Evolutionary conservation across 1,140 invertebrate genomes (phyloP).

Genomic region (Lanistes nyassanus): DNA sequence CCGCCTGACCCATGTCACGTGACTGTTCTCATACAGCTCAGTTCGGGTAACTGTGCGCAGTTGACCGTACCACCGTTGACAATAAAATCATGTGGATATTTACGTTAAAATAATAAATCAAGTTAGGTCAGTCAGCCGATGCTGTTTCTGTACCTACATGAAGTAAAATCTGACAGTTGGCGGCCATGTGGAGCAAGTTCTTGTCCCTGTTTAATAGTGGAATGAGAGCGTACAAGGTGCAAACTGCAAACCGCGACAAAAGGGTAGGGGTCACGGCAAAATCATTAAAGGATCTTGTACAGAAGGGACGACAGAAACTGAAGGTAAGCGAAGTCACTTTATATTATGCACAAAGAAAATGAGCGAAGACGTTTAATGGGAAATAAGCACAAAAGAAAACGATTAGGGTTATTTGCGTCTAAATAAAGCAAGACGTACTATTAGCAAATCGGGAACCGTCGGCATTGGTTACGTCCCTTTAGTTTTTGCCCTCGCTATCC

Average conservation of each 20-base stretch:
- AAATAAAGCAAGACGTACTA: background rate
- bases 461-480: background rate
- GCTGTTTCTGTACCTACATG: too few relatives aligned
- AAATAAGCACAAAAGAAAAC: background rate
- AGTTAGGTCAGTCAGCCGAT: too few relatives aligned
- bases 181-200: constrained; percentile 39
- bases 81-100: background rate
- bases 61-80: background rate
- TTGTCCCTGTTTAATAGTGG: constrained; percentile 50
- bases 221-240: constrained; percentile 58
- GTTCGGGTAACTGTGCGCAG: background rate
- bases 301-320: constrained; percentile 57
- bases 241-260: constrained; percentile 44
- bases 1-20: background rate
- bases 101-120: background rate
- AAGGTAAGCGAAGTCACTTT: constrained; percentile 25
- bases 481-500: too few relatives aligned
- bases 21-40: background rate
- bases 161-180: too few relatives aligned
- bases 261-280: constrained; percentile 52
- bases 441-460: background rate
- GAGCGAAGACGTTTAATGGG: background rate
- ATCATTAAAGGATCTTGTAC: constrained; percentile 46
- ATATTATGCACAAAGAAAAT: background rate
- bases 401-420: background rate